These are phyloP conservation scores for Illadopsis cleaveri DNA, from an alignment of 2,113 vertebrate species.

Conservation along the genomic window DNA sequence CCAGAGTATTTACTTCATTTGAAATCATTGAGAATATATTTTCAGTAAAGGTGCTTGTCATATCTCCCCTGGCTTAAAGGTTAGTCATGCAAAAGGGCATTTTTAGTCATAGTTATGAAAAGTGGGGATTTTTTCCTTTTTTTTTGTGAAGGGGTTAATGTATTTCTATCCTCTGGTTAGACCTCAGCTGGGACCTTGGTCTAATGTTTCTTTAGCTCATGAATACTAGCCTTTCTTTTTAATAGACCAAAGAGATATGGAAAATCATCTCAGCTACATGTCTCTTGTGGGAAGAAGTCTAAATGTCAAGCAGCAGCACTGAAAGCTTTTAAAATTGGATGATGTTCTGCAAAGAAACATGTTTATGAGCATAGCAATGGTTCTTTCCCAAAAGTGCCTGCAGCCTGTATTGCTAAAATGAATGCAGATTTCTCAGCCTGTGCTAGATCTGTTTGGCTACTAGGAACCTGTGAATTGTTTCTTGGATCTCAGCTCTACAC, in stretches of 20 bases:
- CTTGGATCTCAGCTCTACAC: background rate
- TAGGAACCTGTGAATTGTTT: background rate
- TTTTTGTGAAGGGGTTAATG: background rate
- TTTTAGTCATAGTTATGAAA: background rate
- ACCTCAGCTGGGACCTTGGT: background rate
- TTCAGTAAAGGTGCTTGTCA: background rate
- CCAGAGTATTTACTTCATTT: conserved; percentile 20
- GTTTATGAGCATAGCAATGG: background rate
- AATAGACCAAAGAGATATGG: background rate
- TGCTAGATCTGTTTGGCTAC: background rate
- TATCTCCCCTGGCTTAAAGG: conserved; percentile 2
- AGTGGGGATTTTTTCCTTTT: background rate
- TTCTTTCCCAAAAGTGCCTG: background rate
- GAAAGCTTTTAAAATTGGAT: background rate
- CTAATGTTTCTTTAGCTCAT: background rate
- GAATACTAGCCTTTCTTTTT: conserved; percentile 7
- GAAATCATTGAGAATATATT: background rate
- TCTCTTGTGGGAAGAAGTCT: background rate
- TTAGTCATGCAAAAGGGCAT: background rate
- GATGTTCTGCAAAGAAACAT: background rate
- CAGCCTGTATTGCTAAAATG: background rate
- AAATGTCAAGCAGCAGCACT: background rate
- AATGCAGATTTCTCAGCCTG: background rate
- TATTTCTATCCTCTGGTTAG: background rate
- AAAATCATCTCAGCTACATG: background rate